A percentile compares a stretch with the other conserved stretches of the same genome.
phyloP scores from a whole-genome alignment of 1,140 invertebrate species.

The Thaumatotibia leucotreta region DNA sequence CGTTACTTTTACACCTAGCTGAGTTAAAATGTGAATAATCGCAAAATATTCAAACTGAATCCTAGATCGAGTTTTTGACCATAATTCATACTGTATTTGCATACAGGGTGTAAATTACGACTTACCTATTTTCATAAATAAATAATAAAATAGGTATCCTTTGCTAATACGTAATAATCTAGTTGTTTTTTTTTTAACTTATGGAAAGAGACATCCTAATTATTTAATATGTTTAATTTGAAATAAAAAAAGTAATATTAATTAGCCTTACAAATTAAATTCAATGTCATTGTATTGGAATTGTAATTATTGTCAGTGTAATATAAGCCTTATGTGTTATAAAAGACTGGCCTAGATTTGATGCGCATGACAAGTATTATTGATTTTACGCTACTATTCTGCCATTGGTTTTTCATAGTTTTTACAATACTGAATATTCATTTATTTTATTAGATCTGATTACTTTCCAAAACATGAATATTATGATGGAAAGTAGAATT shows the following conservation, averaged over 20 bases:
- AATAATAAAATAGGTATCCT: background rate
- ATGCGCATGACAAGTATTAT: constrained; percentile 69
- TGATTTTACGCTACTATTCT: constrained; percentile 37
- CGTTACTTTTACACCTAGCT: background rate
- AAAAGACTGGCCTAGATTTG: constrained; percentile 58
- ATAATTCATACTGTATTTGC: background rate
- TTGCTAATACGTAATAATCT: no score
- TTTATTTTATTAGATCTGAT: background rate
- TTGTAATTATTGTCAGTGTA: background rate
- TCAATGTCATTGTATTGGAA: background rate
- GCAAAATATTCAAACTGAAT: no score
- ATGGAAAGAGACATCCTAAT: no score
- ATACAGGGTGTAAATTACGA: background rate
- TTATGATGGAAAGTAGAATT: no score
- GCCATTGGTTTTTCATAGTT: background rate
- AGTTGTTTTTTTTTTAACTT: no score
- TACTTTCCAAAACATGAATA: background rate
- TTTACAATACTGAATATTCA: background rate
- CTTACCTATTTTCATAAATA: background rate
- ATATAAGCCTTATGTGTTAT: constrained; percentile 18
- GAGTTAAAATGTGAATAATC: no score
- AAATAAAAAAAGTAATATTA: background rate
- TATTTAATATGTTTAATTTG: background rate
- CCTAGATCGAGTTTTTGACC: background rate
- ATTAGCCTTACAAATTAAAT: background rate